Conservation (phyloP, 2,797 vertebrate species). For the Galaxias olidus region DNA sequence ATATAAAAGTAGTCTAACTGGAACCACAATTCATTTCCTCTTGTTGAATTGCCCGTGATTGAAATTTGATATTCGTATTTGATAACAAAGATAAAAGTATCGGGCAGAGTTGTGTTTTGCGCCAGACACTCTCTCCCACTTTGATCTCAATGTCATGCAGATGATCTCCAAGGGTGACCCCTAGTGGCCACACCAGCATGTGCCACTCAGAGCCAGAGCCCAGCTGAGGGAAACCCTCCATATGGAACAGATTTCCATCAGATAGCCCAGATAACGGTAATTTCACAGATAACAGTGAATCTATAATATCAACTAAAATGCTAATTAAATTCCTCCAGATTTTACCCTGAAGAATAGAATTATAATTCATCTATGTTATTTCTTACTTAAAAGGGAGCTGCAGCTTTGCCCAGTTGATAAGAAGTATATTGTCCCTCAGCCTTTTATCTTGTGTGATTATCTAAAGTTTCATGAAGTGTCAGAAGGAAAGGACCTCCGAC, state of each 20-base stretch:
- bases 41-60: slow-evolving; percentile 9
- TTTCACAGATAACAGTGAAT: slow-evolving; percentile 62
- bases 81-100: slow-evolving; percentile 2
- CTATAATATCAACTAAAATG: slow-evolving; percentile 68
- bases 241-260: slow-evolving; percentile 69
- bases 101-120: slow-evolving; percentile 12
- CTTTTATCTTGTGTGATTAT: slow-evolving; percentile 66
- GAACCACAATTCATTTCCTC: neutral
- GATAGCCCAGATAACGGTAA: slow-evolving; percentile 72
- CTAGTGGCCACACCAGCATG: slow-evolving; percentile 66
- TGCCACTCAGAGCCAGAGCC: slow-evolving; percentile 14
- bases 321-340: slow-evolving; percentile 69
- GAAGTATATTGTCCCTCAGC: slow-evolving; percentile 49
- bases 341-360: slow-evolving; percentile 71
- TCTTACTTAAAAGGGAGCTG: slow-evolving; percentile 60
- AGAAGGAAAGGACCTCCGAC: slow-evolving; percentile 53
- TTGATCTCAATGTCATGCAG: slow-evolving; percentile 31
- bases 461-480: slow-evolving; percentile 49
- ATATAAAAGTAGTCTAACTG: neutral
- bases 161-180: slow-evolving; percentile 63
- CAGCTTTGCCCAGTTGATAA: slow-evolving; percentile 67
- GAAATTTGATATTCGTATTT: slow-evolving; percentile 10
- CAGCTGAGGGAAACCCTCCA: slow-evolving; percentile 57
- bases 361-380: slow-evolving; percentile 60
- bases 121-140: slow-evolving; percentile 21